Percentiles rank a stretch among this genome's conserved stretches.
phyloP scores from a whole-genome alignment of 2,888 invertebrate species.

The Acronicta psi region DNA sequence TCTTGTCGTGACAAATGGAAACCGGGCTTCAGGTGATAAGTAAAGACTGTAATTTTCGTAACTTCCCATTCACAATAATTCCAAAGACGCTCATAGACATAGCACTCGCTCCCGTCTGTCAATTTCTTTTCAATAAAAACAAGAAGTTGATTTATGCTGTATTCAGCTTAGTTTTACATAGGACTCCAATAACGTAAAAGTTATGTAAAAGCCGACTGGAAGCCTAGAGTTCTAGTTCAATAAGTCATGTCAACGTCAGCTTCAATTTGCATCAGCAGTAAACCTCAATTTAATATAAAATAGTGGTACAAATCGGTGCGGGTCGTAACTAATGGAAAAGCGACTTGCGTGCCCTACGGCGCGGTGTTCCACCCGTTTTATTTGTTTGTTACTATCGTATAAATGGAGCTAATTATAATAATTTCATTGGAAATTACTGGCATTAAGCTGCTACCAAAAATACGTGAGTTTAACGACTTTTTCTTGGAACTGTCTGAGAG shows the following conservation, averaged over 20 bases:
- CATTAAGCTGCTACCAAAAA: constrained; percentile 89
- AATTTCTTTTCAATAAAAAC: neutral
- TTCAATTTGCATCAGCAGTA: constrained; percentile 46
- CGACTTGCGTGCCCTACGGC: constrained; percentile 68
- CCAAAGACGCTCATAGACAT: neutral
- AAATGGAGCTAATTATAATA: constrained; percentile 88
- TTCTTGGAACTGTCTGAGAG: constrained; percentile 84
- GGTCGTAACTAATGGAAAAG: constrained; percentile 64
- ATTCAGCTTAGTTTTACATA: neutral
- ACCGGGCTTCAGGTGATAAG: neutral
- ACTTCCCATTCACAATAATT: neutral
- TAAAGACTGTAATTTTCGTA: neutral
- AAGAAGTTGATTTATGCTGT: neutral
- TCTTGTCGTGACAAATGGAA: constrained; percentile 3
- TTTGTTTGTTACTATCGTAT: constrained; percentile 88
- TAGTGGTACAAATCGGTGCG: constrained; percentile 67
- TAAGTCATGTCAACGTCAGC: constrained; percentile 40
- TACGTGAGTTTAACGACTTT: constrained; percentile 88
- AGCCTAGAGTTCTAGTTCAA: constrained; percentile 26
- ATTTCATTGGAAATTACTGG: constrained; percentile 87
- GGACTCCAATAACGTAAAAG: neutral
- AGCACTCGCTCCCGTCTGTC: neutral
- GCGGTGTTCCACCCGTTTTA: constrained; percentile 81
- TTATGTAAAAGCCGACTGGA: constrained; percentile 4
- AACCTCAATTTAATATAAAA: constrained; percentile 64